Base-by-base conservation (phyloP, 2,888 invertebrate genomes). In the Herminia tarsipennalis region DNA sequence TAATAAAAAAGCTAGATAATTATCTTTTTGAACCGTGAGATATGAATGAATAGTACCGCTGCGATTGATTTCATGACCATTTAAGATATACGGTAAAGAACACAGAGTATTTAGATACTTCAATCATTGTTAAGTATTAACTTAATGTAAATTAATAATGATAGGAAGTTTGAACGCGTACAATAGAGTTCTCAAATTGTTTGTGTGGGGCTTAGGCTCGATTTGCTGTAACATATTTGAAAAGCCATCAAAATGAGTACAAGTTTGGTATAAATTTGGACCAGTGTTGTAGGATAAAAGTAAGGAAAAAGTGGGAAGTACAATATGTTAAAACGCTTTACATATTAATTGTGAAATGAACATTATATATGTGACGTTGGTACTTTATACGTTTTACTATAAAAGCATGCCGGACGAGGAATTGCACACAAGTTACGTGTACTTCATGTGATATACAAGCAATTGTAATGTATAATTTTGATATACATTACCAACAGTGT, bases 151-250 rank as follows among this genome's bases (percentile, higher is more conserved):
- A 50, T 64, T 41, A 36, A 24, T 38, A 42, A 35, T 48, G 53
- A 48, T 3, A 20, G 34, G 33, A 25, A 25, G 3, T 24, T 16
- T 8, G 52, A 39, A 41, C 13, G 66, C 44, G 56, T 22, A 35
- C 13, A 43, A 48, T 36, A 56, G 53, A 65, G 48, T 54, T 74
- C 75, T 76, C 76, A 67, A 76, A 71, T 76, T 57, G 79, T 69
- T 68, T 70, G 73, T 58, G 58, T 50, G 67, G 65, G 69, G 78
- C 78, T 77, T 78, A 76, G 75, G 76, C 76, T 76, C 63, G 57
- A 53, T 61, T 65, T 62, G 58, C 62, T 46, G 64, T 58, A 39
- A 61, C 47, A 54, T 25, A 55, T 61, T 71, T 70, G 65, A 66
- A 65, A 71, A 70, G 62, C 65, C 64, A 66, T 67, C 63, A 56